phyloP scores from a whole-genome alignment of 2,113 vertebrate genomes.

The Triplophysa tibetana region DNA sequence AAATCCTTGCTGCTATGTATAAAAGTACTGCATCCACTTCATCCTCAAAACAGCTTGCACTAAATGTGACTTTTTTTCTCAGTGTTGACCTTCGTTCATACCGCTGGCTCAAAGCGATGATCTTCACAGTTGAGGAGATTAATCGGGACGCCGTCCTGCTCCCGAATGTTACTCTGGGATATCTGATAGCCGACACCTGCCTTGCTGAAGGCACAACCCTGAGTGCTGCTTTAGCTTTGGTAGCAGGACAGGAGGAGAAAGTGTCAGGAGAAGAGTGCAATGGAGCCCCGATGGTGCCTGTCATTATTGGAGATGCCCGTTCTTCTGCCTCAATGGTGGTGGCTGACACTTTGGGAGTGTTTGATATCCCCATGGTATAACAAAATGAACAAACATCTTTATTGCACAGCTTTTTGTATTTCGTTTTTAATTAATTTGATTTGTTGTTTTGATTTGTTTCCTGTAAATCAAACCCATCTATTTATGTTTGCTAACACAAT shows the following conservation, averaged over 20 bases:
- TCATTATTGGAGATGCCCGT: conserved; percentile 60
- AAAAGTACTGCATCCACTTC: no score
- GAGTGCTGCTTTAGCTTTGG: conserved; percentile 55
- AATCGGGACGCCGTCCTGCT: conserved; percentile 57
- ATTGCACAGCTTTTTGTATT: background rate
- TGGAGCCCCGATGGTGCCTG: conserved; percentile 43
- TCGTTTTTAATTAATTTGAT: background rate
- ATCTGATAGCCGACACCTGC: conserved; percentile 64
- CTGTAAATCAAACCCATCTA: no score
- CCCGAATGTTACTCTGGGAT: conserved; percentile 62
- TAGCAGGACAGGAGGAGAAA: conserved; percentile 49
- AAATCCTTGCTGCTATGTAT: no score
- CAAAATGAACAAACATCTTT: background rate
- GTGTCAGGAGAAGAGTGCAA: conserved; percentile 46
- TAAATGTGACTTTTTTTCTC: background rate
- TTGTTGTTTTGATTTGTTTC: background rate
- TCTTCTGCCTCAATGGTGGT: conserved; percentile 61
- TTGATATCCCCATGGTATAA: conserved; percentile 65
- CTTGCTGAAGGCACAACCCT: conserved; percentile 59
- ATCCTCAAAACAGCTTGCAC: background rate
- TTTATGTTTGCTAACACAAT: no score
- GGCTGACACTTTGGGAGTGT: conserved; percentile 59
- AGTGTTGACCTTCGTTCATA: conserved; percentile 58
- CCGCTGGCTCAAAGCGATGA: conserved; percentile 58
- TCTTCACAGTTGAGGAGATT: conserved; percentile 66